Percentiles rank a stretch among this genome's conserved stretches.
phyloP scores from a whole-genome alignment of 2,888 invertebrate genomes.

The Watsonalla cultraria region DNA sequence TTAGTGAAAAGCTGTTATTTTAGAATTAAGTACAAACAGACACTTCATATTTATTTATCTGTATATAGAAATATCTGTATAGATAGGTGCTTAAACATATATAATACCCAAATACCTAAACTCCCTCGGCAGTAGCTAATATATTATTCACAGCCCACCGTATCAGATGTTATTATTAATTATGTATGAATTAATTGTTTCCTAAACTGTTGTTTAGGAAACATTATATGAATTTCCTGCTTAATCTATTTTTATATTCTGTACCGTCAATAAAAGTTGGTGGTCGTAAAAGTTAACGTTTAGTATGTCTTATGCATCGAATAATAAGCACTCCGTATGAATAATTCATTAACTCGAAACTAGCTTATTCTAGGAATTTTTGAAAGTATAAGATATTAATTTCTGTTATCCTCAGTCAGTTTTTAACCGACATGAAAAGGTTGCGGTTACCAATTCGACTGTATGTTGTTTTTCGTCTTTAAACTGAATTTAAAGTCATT shows the following conservation, averaged over 20 bases:
- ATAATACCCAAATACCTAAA: not conserved
- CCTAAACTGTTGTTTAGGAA: not conserved
- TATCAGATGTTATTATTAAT: not conserved
- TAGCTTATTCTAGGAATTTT: conserved; percentile 23
- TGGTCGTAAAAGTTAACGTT: conserved; percentile 1
- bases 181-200: not conserved
- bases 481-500: too few species aligned
- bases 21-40: too few species aligned
- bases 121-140: too few species aligned
- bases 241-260: not conserved
- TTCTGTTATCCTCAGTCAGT: too few species aligned
- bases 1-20: too few species aligned
- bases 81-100: conserved; percentile 5
- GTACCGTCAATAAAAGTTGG: conserved; percentile 1
- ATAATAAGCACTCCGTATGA: not conserved
- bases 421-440: too few species aligned
- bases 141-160: not conserved
- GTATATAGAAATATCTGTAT: too few species aligned
- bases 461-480: too few species aligned
- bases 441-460: too few species aligned
- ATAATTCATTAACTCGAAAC: conserved; percentile 22
- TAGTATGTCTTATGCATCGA: not conserved
- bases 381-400: conserved; percentile 1
- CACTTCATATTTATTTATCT: too few species aligned
- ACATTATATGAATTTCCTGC: not conserved